Percentiles rank a stretch among this genome's conserved stretches.
Evolutionary conservation across 2,888 invertebrate species (phyloP).

Genomic region (Philereme vetulata): DNA sequence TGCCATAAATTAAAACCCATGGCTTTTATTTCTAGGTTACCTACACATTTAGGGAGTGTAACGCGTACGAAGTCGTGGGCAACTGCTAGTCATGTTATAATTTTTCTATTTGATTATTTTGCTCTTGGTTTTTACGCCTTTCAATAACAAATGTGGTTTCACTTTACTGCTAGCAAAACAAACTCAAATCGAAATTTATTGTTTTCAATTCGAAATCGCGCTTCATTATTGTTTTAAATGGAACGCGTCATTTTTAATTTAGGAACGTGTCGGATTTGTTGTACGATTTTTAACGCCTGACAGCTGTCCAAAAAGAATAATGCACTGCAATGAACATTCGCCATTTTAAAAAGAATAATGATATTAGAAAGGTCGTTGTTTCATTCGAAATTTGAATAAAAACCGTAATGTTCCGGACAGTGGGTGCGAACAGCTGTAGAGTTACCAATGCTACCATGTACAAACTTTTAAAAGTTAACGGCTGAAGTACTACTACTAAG

Average conservation of each 20-base stretch:
- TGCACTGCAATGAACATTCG: conserved; percentile 47
- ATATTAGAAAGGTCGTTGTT: conserved; percentile 44
- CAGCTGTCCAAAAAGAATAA: conserved; percentile 62
- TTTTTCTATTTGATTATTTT: neutral
- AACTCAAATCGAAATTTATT: conserved; percentile 72
- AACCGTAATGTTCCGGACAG: conserved; percentile 78
- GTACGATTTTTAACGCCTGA: conserved; percentile 50
- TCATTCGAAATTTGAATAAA: conserved; percentile 72
- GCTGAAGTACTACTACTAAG: conserved; percentile 36
- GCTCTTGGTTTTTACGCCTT: neutral
- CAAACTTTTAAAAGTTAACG: conserved; percentile 27
- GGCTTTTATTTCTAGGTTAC: no score
- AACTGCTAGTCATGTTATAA: no score
- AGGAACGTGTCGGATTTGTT: conserved; percentile 64
- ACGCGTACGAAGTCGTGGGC: no score
- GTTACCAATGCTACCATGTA: conserved; percentile 41
- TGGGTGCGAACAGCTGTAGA: conserved; percentile 65
- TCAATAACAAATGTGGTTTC: conserved; percentile 40
- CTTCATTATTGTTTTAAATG: conserved; percentile 77
- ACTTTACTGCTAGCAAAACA: conserved; percentile 46
- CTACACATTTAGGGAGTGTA: no score
- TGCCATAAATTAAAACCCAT: no score
- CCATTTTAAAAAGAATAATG: conserved; percentile 32
- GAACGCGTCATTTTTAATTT: conserved; percentile 81
- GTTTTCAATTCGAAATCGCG: conserved; percentile 69